Percentiles rank a stretch among this genome's conserved stretches.
These are phyloP conservation scores for Lasioglossum albipes DNA, from an alignment of 1,140 invertebrate species.

Conservation along the genomic window DNA sequence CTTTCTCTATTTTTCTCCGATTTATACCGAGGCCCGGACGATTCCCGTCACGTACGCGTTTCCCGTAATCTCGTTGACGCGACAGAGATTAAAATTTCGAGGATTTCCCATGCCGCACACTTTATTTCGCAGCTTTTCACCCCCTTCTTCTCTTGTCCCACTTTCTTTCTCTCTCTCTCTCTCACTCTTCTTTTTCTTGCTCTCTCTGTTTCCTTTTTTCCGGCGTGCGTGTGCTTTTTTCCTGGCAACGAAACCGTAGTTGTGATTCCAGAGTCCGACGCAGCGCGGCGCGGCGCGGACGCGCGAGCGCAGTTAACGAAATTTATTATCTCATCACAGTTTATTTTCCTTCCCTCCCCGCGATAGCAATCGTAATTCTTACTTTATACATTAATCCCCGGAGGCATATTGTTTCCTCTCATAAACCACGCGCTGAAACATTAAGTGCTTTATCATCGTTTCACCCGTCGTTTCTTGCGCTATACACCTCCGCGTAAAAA, in stretches of 20 bases:
- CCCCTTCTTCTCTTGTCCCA: background rate
- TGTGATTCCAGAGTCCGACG: background rate
- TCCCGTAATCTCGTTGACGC: constrained; percentile 24
- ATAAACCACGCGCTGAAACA: constrained; percentile 35
- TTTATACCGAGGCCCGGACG: background rate
- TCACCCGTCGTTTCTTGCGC: constrained; percentile 13
- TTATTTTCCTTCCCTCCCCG: constrained; percentile 28
- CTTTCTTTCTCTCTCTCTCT: background rate
- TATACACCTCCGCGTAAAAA: background rate
- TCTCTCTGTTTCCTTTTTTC: background rate
- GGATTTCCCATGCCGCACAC: background rate
- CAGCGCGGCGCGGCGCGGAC: background rate
- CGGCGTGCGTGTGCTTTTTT: too few species aligned
- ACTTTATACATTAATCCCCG: constrained; percentile 37
- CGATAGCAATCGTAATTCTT: constrained; percentile 48
- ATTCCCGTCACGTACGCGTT: constrained; percentile 29
- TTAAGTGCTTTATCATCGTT: constrained; percentile 48
- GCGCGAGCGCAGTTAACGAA: constrained; percentile 25
- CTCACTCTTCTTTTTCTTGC: background rate
- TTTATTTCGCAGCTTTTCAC: constrained; percentile 16
- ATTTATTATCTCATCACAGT: constrained; percentile 48
- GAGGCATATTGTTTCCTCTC: constrained; percentile 39
- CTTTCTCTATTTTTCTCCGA: background rate
- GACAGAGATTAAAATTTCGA: constrained; percentile 38
- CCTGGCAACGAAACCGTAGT: background rate